These are phyloP conservation scores for Trididemnum clinides DNA, from an alignment of 23 tunicate genomes.

Conservation along the genomic window DNA sequence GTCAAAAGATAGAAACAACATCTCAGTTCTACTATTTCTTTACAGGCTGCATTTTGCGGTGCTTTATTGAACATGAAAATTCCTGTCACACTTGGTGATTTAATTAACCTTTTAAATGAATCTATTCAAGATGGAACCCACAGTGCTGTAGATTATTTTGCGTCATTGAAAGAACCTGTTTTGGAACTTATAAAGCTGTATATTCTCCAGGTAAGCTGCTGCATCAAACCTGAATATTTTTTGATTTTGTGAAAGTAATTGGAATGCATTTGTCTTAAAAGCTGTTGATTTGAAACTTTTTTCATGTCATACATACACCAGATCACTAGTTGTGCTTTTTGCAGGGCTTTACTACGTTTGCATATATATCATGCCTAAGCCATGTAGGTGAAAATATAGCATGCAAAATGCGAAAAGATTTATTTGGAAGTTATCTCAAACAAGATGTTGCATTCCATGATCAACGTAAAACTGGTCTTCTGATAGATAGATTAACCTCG, in stretches of 20 bases:
- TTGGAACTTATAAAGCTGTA: slow-evolving; percentile 26
- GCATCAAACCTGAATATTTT: neutral
- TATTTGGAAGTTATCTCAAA: slow-evolving; percentile 65
- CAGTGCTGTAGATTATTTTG: slow-evolving; percentile 41
- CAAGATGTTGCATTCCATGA: slow-evolving; percentile 96
- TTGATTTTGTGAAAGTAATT: neutral
- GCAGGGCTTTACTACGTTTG: slow-evolving; percentile 80
- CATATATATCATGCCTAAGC: slow-evolving; percentile 82
- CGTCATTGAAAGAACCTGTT: slow-evolving; percentile 37
- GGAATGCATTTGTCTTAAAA: neutral
- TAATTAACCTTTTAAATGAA: slow-evolving; percentile 58
- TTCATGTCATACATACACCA: neutral
- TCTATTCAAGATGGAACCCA: neutral
- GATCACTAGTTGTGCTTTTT: neutral
- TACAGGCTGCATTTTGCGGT: slow-evolving; percentile 73
- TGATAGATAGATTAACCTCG: slow-evolving; percentile 83
- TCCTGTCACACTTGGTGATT: slow-evolving; percentile 64
- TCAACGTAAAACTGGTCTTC: slow-evolving; percentile 72
- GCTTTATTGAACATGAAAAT: slow-evolving; percentile 78
- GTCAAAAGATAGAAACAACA: too few relatives aligned
- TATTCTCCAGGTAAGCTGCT: slow-evolving; percentile 38
- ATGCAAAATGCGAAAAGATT: slow-evolving; percentile 77
- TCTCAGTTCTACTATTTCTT: too few relatives aligned
- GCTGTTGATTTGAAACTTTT: neutral
- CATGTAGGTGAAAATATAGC: slow-evolving; percentile 91